These are phyloP conservation scores for Pelobates fuscus DNA, from an alignment of 2,113 vertebrate genomes.

Conservation along the genomic window DNA sequence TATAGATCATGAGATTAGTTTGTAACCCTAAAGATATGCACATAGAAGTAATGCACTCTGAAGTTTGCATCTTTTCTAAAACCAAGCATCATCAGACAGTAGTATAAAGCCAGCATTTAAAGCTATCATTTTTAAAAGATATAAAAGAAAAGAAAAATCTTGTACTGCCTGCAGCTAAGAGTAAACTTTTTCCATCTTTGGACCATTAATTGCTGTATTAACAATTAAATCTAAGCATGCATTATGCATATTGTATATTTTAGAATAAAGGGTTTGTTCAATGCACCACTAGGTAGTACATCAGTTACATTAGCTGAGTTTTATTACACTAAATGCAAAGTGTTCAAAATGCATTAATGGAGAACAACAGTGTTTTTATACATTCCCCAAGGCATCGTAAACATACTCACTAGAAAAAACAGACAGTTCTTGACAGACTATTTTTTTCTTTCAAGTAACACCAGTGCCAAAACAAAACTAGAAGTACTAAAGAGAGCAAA, in stretches of 20 bases:
- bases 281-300: slow-evolving; percentile 31
- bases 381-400: not conserved
- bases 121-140: not conserved
- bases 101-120: no score
- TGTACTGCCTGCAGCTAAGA: slow-evolving; percentile 17
- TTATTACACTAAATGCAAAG: slow-evolving; percentile 23
- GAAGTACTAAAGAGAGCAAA: no score
- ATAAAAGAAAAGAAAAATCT: no score
- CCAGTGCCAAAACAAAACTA: not conserved
- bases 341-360: slow-evolving; percentile 5
- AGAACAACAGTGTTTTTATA: not conserved
- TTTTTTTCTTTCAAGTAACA: not conserved
- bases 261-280: slow-evolving; percentile 25
- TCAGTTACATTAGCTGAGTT: slow-evolving; percentile 28
- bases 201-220: slow-evolving; percentile 42
- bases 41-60: no score
- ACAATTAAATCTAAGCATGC: slow-evolving; percentile 38
- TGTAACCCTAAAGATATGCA: no score
- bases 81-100: no score
- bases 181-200: slow-evolving; percentile 27
- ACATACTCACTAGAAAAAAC: not conserved
- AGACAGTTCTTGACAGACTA: not conserved
- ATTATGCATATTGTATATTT: slow-evolving; percentile 37
- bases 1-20: no score
- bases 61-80: no score